Evolutionary conservation across 1,140 invertebrate species (phyloP).

Genomic region (Bombus confusus): DNA sequence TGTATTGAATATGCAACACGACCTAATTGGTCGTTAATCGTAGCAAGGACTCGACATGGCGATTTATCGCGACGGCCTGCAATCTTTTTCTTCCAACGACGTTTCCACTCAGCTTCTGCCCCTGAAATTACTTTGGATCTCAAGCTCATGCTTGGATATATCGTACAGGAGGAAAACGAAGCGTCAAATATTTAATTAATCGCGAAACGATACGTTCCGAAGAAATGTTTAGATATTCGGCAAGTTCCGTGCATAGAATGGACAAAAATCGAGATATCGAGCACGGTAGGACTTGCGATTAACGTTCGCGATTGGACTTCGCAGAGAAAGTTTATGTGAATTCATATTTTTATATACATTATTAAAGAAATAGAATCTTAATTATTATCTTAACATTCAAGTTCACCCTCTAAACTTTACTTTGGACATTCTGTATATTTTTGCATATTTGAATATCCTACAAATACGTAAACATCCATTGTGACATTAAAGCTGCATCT

Average conservation of each 20-base stretch:
- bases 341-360: too few species aligned
- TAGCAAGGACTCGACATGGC: not conserved
- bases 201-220: not conserved
- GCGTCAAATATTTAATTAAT: not conserved
- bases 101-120: too few species aligned
- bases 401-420: not conserved
- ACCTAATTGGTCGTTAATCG: slow-evolving; percentile 17
- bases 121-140: too few species aligned
- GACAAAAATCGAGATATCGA: not conserved
- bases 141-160: too few species aligned
- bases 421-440: not conserved
- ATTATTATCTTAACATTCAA: too few species aligned
- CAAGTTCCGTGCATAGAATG: too few species aligned
- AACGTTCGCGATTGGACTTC: too few species aligned
- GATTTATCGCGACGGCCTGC: too few species aligned
- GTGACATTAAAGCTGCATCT: not conserved
- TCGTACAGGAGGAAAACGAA: not conserved
- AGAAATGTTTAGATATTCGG: not conserved
- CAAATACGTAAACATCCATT: not conserved
- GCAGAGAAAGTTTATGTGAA: too few species aligned
- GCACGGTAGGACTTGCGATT: too few species aligned
- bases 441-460: not conserved
- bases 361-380: too few species aligned
- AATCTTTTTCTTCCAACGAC: too few species aligned
- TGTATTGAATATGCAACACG: slow-evolving; percentile 40